Evolutionary conservation across 2,888 invertebrate genomes (phyloP).

Genomic region (Heliconius ismenius): DNA sequence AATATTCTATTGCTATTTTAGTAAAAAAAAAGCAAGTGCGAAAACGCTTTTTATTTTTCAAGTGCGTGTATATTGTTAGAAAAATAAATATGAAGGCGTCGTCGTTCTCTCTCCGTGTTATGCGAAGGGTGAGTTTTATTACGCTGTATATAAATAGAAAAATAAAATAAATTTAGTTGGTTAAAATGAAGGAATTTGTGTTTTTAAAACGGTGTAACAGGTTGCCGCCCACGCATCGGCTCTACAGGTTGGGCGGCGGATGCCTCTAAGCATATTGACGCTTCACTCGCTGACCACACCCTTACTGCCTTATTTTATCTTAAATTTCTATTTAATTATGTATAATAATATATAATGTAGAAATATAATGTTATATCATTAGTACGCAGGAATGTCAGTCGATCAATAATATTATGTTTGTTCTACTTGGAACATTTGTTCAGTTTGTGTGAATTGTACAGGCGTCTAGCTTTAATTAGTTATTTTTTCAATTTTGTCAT

Average conservation of each 20-base stretch:
- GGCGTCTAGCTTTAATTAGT: neutral
- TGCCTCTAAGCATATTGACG: conserved; percentile 53
- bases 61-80: conserved; percentile 50
- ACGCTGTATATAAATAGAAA: neutral
- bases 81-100: conserved; percentile 87
- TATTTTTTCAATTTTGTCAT: neutral
- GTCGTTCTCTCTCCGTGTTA: conserved; percentile 88
- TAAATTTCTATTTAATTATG: neutral
- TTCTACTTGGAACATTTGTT: neutral
- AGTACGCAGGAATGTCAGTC: conserved; percentile 6
- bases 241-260: conserved; percentile 66
- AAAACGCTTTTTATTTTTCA: conserved; percentile 44
- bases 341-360: neutral
- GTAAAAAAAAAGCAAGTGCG: conserved; percentile 34
- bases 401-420: conserved; percentile 21
- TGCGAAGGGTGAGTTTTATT: conserved; percentile 86
- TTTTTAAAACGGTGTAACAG: conserved; percentile 48
- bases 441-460: conserved; percentile 4
- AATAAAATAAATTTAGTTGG: neutral
- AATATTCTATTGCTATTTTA: conserved; percentile 21
- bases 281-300: conserved; percentile 61
- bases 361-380: conserved; percentile 6
- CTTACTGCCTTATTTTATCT: conserved; percentile 43
- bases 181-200: neutral
- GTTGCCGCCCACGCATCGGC: conserved; percentile 53